Base-by-base conservation (phyloP, 23 tunicate species). In the Halocynthia roretzi region DNA sequence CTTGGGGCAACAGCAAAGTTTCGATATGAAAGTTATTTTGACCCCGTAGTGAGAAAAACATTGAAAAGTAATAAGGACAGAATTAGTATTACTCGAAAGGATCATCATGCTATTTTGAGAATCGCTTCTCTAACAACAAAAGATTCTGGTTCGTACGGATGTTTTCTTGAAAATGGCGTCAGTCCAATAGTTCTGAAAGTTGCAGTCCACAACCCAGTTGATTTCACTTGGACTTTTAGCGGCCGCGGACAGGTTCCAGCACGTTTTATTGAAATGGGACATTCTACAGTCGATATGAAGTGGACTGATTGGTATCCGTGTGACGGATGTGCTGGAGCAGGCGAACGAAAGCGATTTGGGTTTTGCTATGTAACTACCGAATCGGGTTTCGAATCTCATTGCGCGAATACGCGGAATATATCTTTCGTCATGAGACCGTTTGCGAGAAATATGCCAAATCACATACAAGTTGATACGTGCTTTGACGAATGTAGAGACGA, bases 251-350 rank as follows among this genome's bases (percentile, higher is more conserved):
- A 54, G 78, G 22, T 40, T 19, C 78, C 78, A 10, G 56, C 78
- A 0, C 62, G 78, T 22, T 74, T 17, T 21, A 22, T 74, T 18
- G 78, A 74, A 54, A 14, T 74, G 15, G 78, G 78, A 18, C n/a
- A 54, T 44, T 50, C 78, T 22, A 10, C 48, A 53, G 64, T 64
- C 0, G 31, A 54, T 8, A 19, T 74, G 8, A 22, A 52, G 5
- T 74, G 78, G 78, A 53, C 55, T n/a, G 62, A 74, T 9, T 74
- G 78, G 78, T 54, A 54, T 62, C 64, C 78, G 0, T 74, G 78
- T 54, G 78, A 74, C 21, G 78, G 78, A 22, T 74, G 78, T 54
- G 78, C 78, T 14, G 78, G 78, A 11, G 22, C 60, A 17, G 78
- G 78, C 9, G 78, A 74, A 15, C 55, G 78, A 21, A 52, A 64